Percentiles rank a stretch among this genome's conserved stretches.
Conservation (phyloP, 2,797 vertebrate species). For the Helicolenus hilgendorfi region DNA sequence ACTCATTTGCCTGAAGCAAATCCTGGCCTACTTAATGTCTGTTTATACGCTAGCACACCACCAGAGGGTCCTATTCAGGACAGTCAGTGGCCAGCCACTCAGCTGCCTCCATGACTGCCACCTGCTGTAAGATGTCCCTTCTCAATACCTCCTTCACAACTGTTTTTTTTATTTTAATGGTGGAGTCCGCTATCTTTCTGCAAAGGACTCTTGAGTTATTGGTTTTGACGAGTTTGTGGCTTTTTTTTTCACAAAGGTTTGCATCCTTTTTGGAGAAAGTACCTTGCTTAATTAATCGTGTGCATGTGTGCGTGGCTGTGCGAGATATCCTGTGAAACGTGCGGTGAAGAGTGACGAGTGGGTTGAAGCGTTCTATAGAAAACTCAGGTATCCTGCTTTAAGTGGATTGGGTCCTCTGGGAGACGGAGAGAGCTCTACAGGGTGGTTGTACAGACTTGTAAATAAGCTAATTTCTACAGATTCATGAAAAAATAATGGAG, state of each 20-base stretch:
- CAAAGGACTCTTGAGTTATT: slow-evolving; percentile 38
- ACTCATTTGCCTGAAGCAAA: slow-evolving; percentile 75
- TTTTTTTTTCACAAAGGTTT: slow-evolving; percentile 48
- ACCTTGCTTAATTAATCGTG: slow-evolving; percentile 44
- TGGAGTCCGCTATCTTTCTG: slow-evolving; percentile 39
- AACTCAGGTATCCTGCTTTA: slow-evolving; percentile 97
- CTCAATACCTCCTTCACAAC: slow-evolving; percentile 69
- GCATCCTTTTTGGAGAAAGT: slow-evolving; percentile 53
- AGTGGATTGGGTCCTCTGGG: slow-evolving; percentile 88
- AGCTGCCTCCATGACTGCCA: slow-evolving; percentile 46
- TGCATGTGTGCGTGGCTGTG: slow-evolving; percentile 51
- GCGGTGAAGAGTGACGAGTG: slow-evolving; percentile 89
- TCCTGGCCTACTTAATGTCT: slow-evolving; percentile 67
- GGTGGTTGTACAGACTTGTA: slow-evolving; percentile 94
- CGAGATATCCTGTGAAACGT: slow-evolving; percentile 85
- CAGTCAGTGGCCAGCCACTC: slow-evolving; percentile 46
- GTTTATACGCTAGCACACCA: slow-evolving; percentile 89
- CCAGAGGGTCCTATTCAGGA: slow-evolving; percentile 70
- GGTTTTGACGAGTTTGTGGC: slow-evolving; percentile 40
- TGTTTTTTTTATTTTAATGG: slow-evolving; percentile 49
- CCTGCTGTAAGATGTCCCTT: slow-evolving; percentile 74
- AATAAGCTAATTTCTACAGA: slow-evolving; percentile 94
- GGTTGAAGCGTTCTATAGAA: slow-evolving; percentile 90
- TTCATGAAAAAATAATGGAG: slow-evolving; percentile 81
- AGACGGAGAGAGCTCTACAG: slow-evolving; percentile 87